These are phyloP conservation scores for Epinephelus malabaricus DNA, from an alignment of 2,797 vertebrate genomes.

Conservation along the genomic window DNA sequence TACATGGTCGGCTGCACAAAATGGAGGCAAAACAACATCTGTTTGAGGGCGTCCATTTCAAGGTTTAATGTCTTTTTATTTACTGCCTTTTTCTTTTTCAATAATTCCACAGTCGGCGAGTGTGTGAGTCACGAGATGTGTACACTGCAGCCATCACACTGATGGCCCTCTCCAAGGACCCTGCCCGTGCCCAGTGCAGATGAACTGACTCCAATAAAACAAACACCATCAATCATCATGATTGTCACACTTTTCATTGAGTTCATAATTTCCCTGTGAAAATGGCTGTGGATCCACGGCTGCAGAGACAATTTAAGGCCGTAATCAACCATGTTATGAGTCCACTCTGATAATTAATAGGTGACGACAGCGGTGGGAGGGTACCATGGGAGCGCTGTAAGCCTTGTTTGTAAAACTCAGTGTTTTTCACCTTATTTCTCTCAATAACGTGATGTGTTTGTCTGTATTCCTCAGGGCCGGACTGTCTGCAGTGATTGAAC, in stretches of 20 bases:
- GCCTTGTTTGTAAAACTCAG: constrained; percentile 53
- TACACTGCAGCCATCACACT: constrained; percentile 28
- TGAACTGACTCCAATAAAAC: constrained; percentile 60
- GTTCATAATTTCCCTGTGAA: constrained; percentile 71
- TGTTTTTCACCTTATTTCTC: constrained; percentile 65
- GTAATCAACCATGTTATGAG: constrained; percentile 78
- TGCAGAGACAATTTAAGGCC: constrained; percentile 70
- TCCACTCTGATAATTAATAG: constrained; percentile 73
- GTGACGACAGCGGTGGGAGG: constrained; percentile 14
- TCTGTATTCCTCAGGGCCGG: constrained; percentile 67
- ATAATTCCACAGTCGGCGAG: neutral
- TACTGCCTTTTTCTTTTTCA: neutral
- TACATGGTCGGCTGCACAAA: constrained; percentile 21
- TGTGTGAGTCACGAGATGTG: constrained; percentile 16
- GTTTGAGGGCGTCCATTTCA: constrained; percentile 11
- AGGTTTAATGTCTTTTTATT: constrained; percentile 42
- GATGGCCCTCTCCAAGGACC: constrained; percentile 50
- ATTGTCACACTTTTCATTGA: constrained; percentile 76
- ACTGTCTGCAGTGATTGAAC: constrained; percentile 81
- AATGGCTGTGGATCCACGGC: constrained; percentile 43
- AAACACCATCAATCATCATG: constrained; percentile 74
- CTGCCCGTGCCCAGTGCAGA: constrained; percentile 28
- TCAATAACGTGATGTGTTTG: constrained; percentile 67
- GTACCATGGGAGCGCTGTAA: constrained; percentile 43
- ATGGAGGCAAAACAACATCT: constrained; percentile 42